Base-by-base conservation (phyloP, 1,140 invertebrate genomes). In the Parapsyche elsis region DNA sequence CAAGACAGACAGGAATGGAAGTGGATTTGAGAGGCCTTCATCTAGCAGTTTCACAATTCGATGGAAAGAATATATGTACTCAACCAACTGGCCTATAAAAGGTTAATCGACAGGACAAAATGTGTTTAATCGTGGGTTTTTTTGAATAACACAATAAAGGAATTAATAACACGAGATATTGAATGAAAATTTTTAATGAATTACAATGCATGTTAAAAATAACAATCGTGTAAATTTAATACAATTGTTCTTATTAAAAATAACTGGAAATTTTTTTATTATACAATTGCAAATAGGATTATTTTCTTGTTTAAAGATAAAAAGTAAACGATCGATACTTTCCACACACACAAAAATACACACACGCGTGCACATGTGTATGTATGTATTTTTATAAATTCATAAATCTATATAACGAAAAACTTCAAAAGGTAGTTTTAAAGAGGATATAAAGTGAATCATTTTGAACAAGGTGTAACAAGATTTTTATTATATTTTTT, bases 141-240 rank as follows among this genome's bases (percentile, higher is more conserved):
- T 38, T 38, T 38, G 30, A 38, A 38, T n/a, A n/a, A 38, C 7
- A 38, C 61, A n/a, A 30, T 46, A 12, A 64, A 16, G 16, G 10
- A 59, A 59, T 16, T 2, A 59, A 59, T 16, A 59, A 59, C 14
- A 59, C n/a, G 23, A 30, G 21, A 73, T 83, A 81, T 83, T 83
- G 76, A 83, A 83, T 83, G 80, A 80, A 81, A 83, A 81, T 80
- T 71, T 83, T 83, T 83, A 83, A 80, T 83, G 79, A 80, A 83
- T 83, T 79, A 80, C 80, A 81, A 83, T 83, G 82, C 82, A 81
- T 76, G 78, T 81, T 81, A 64, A 81, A 83, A 81, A 79, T 80
- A 83, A 83, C 78, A 79, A 79, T 83, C 71, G 78, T 80, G 49
- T 76, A 64, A 76, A 83, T 79, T 80, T 67, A 30, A 80, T 83